phyloP scores from a whole-genome alignment of 2,888 invertebrate species.

The Oscheius onirici region DNA sequence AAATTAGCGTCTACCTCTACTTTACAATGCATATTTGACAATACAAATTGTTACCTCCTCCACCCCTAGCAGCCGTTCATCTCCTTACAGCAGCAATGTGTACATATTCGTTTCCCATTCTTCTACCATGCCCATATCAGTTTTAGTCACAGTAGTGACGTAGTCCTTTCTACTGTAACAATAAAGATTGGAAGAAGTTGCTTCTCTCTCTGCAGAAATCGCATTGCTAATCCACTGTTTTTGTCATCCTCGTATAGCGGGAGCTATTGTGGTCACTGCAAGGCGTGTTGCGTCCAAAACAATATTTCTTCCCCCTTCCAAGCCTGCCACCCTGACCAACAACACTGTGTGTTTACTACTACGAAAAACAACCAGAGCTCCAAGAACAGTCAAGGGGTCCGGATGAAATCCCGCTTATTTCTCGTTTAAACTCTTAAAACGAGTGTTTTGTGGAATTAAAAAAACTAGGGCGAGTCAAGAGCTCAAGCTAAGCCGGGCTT shows the following conservation, averaged over 20 bases:
- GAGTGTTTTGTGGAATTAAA: neutral
- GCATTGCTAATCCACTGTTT: neutral
- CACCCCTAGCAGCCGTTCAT: neutral
- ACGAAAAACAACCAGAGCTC: neutral
- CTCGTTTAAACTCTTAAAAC: neutral
- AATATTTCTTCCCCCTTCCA: conserved; percentile 19
- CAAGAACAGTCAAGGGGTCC: neutral
- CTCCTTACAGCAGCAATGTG: conserved; percentile 21
- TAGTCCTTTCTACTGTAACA: neutral
- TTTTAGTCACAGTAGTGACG: conserved; percentile 21
- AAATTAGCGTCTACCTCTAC: conserved; percentile 2
- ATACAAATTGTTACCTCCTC: neutral
- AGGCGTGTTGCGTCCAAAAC: conserved; percentile 26
- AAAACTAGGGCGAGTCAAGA: too few relatives aligned
- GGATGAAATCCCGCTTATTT: neutral
- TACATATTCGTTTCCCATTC: conserved; percentile 18
- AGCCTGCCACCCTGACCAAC: conserved; percentile 30
- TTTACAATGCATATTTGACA: conserved; percentile 19
- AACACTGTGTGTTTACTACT: conserved; percentile 30
- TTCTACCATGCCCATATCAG: conserved; percentile 20
- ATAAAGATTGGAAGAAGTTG: neutral
- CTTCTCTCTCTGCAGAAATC: conserved; percentile 1
- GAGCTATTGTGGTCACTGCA: conserved; percentile 28
- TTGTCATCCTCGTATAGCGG: conserved; percentile 21
- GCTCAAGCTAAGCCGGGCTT: too few relatives aligned